Evolutionary conservation across 2,113 vertebrate genomes (phyloP).

Genomic region (Pseudopipra pipra): DNA sequence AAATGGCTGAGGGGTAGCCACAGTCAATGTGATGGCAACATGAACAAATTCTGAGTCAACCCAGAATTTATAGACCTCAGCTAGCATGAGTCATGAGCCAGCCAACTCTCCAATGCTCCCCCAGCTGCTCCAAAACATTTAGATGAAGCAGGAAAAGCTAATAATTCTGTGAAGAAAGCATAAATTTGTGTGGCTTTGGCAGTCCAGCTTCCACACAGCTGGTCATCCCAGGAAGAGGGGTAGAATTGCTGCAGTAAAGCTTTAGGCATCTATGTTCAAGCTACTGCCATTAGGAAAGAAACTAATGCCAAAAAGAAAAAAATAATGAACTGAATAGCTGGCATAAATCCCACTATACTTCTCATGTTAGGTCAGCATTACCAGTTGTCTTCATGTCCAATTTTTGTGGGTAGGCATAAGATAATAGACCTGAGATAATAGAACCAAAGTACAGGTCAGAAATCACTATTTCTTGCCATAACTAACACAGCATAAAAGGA

Average conservation of each 20-base stretch:
- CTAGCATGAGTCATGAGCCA: fast-evolving
- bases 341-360: neutral
- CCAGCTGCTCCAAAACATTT: neutral
- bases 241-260: neutral
- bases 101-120: neutral
- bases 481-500: neutral
- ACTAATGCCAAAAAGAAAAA: neutral
- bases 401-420: neutral
- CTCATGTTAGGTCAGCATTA: neutral
- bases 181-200: neutral
- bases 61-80: neutral
- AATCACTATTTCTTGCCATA: neutral
- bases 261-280: neutral
- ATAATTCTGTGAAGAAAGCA: neutral
- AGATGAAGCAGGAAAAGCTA: neutral
- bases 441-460: neutral
- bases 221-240: neutral
- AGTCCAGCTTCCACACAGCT: neutral
- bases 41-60: neutral
- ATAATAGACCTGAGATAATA: neutral
- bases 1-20: neutral
- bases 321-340: neutral
- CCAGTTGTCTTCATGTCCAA: neutral
- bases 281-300: neutral
- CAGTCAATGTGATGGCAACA: neutral